Evolutionary conservation across 2,888 invertebrate genomes (phyloP).

Genomic region (Choreutis nemorana): DNA sequence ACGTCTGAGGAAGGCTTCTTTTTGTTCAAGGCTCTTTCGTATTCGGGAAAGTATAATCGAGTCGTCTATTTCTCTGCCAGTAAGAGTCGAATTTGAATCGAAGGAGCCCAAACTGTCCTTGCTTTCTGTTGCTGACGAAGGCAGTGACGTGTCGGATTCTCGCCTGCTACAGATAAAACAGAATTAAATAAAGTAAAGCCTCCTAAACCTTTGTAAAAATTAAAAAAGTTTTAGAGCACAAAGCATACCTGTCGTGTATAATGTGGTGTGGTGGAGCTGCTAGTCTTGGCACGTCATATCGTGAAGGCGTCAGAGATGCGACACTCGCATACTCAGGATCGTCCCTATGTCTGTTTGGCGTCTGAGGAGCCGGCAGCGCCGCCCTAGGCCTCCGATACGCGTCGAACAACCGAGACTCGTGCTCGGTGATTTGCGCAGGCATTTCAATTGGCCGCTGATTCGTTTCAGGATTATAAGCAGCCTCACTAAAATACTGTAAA

Average conservation of each 20-base stretch:
- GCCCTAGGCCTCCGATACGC: constrained; percentile 51
- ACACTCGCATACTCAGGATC: constrained; percentile 59
- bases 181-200: constrained; percentile 2
- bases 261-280: constrained; percentile 40
- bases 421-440: constrained; percentile 56
- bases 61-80: constrained; percentile 74
- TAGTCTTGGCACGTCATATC: constrained; percentile 37
- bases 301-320: constrained; percentile 40
- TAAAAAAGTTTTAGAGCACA: not conserved
- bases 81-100: constrained; percentile 73
- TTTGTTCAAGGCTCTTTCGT: constrained; percentile 86
- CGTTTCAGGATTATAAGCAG: constrained; percentile 89
- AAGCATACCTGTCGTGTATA: constrained; percentile 47
- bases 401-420: constrained; percentile 60
- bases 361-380: constrained; percentile 41
- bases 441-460: constrained; percentile 71
- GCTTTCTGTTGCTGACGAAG: constrained; percentile 71
- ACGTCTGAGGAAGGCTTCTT: constrained; percentile 86
- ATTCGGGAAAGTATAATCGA: constrained; percentile 78
- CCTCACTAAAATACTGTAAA: constrained; percentile 85
- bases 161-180: constrained; percentile 47
- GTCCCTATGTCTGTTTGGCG: constrained; percentile 34
- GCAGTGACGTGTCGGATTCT: constrained; percentile 69
- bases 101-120: constrained; percentile 74
- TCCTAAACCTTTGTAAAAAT: not conserved